Conservation (phyloP, 2,888 invertebrate genomes). For the Zaprionus obscuricornis region DNA sequence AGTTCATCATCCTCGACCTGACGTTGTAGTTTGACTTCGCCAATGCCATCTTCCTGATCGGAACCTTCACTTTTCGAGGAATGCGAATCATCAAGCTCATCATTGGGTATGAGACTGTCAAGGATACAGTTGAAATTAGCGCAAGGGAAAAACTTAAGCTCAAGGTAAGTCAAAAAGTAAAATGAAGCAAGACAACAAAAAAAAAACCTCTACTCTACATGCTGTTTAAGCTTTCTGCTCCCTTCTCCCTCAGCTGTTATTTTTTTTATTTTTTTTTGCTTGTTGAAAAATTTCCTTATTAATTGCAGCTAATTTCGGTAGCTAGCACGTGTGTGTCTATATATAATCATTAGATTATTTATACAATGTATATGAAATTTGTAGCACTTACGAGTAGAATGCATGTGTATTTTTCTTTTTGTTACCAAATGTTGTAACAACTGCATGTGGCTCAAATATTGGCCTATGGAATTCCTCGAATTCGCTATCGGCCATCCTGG, state of each 20-base stretch:
- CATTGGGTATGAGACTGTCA: conserved; percentile 91
- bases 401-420: conserved; percentile 86
- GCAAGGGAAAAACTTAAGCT: no score
- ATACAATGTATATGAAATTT: neutral
- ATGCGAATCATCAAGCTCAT: conserved; percentile 90
- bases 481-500: conserved; percentile 93
- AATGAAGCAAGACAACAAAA: no score
- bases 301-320: no score
- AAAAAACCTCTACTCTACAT: no score
- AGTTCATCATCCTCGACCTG: conserved; percentile 84
- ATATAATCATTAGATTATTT: neutral
- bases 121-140: neutral
- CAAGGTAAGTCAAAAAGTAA: no score
- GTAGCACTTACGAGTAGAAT: conserved; percentile 94
- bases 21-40: conserved; percentile 60
- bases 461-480: conserved; percentile 94
- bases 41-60: conserved; percentile 86
- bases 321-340: neutral
- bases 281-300: no score
- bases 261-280: no score
- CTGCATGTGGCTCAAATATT: conserved; percentile 87
- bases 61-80: conserved; percentile 90
- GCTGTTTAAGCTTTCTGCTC: no score
- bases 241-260: no score
- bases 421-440: conserved; percentile 87